Percentiles rank a stretch among this genome's conserved stretches.
Evolutionary conservation across 2,888 invertebrate genomes (phyloP).

Genomic region (Netelia melanura): DNA sequence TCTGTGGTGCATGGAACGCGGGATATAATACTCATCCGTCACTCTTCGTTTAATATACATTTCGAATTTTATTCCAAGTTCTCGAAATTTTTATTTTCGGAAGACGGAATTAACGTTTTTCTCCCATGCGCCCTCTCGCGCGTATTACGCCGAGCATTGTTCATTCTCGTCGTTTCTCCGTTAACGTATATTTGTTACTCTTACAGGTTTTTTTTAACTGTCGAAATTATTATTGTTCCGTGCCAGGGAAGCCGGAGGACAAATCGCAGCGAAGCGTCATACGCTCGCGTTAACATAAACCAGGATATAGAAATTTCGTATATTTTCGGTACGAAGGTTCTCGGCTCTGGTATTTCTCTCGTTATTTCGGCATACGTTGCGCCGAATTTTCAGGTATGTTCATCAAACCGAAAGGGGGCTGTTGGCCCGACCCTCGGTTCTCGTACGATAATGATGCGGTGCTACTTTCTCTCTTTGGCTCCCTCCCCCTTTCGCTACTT

Average conservation of each 20-base stretch:
- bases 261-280: constrained; percentile 44
- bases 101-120: constrained; percentile 1
- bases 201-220: not conserved
- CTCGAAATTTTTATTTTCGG: constrained; percentile 12
- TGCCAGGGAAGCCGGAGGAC: constrained; percentile 72
- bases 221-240: constrained; percentile 72
- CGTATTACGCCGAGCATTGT: not conserved
- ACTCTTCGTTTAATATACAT: constrained; percentile 9
- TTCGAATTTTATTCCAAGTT: constrained; percentile 9
- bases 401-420: constrained; percentile 39
- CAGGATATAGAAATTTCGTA: constrained; percentile 13
- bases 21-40: constrained; percentile 18
- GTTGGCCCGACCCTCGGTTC: not conserved
- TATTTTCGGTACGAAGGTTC: constrained; percentile 24
- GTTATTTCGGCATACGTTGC: not conserved
- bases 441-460: constrained; percentile 44
- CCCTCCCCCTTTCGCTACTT: not conserved
- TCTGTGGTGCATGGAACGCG: constrained; percentile 22
- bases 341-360: not conserved
- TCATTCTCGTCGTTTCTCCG: not conserved
- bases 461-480: constrained; percentile 17
- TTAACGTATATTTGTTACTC: not conserved
- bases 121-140: constrained; percentile 2
- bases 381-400: constrained; percentile 51
- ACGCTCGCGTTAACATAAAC: constrained; percentile 36